Conservation (phyloP, 2,113 vertebrate genomes). For the Mus musculus region GRCm39 chr16:3966001-3966500, state of each 20-base stretch:
- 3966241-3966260: conserved; percentile 15
- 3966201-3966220: background rate
- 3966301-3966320: background rate
- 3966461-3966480: background rate
- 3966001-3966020: background rate
- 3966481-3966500: background rate
- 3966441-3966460: background rate
- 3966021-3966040: background rate
- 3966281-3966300: background rate
- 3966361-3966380: background rate
- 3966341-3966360: background rate
- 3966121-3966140: background rate
- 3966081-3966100: background rate
- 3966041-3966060: background rate
- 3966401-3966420: background rate
- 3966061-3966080: background rate
- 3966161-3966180: background rate
- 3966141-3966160: background rate
- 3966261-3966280: background rate
- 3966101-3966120: background rate
- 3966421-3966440: background rate
- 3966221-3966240: background rate
- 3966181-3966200: background rate
- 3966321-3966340: background rate
- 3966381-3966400: background rate